Evolutionary conservation across 92 coral and sea anemone genomes (phyloP).

Genomic region (Parazoanthus swiftii): DNA sequence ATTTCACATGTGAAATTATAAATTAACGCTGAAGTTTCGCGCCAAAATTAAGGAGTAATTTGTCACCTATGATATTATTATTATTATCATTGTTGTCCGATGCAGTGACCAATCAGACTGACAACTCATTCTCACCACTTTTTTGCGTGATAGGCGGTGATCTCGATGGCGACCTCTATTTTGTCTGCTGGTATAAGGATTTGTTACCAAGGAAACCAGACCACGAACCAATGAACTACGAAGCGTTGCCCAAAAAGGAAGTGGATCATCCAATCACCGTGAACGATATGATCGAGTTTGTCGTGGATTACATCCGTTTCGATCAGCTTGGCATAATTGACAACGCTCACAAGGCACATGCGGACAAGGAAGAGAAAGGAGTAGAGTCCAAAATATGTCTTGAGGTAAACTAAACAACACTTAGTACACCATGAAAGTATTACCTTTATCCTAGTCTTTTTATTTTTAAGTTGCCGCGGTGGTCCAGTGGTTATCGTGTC

Average conservation of each 20-base stretch:
- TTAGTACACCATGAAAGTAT: too few relatives aligned
- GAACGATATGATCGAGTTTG: conserved; percentile 81
- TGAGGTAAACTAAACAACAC: conserved; percentile 1
- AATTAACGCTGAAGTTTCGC: too few relatives aligned
- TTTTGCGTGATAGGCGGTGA: conserved; percentile 72
- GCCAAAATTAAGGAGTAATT: too few relatives aligned
- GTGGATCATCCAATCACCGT: conserved; percentile 69
- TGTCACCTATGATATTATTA: too few relatives aligned
- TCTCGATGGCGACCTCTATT: conserved; percentile 97
- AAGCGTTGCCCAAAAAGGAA: conserved; percentile 63
- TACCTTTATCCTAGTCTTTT: not conserved
- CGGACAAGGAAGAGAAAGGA: conserved; percentile 71
- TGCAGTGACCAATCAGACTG: too few relatives aligned
- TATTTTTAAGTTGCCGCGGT: too few relatives aligned
- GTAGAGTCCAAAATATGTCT: conserved; percentile 82
- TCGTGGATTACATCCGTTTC: conserved; percentile 77
- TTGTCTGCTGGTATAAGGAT: conserved; percentile 89
- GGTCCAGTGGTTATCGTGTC: too few relatives aligned
- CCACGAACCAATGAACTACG: conserved; percentile 87
- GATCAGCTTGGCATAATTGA: conserved; percentile 95
- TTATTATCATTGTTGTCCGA: too few relatives aligned
- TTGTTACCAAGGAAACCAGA: conserved; percentile 64
- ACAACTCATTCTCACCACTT: not conserved
- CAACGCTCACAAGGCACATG: conserved; percentile 95
- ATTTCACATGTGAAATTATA: too few relatives aligned